Base-by-base conservation (phyloP, 2,797 vertebrate species). In the Phoeniculus purpureus region DNA sequence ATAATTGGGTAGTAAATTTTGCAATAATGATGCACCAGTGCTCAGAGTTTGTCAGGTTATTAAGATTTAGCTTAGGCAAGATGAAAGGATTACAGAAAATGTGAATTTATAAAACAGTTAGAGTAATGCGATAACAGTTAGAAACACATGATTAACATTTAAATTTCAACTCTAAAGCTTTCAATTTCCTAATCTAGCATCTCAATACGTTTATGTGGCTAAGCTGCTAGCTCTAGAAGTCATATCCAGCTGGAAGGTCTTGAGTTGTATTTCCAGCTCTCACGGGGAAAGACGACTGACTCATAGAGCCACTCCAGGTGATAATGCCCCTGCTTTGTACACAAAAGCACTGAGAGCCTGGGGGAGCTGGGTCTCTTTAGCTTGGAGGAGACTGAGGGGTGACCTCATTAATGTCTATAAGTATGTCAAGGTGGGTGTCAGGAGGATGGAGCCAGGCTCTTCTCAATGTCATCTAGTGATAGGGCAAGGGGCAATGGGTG, bases 61-160 rank as follows among this genome's bases (percentile, higher is more conserved):
- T 55, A 47, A 40, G 20, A 61, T 72, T 52, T 40, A 78, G 1
- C 4, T 75, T 68, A 65, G 14, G 15, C 25, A 82, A 76, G 12
- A 70, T 32, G 5, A 87, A 76, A 85, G 4, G 16, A 19, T 31
- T 81, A 37, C 75, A 65, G 25, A 55, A 86, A 23, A 59, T 6
- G 1, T 21, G 7, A 43, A 7, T 51, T 81, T 77, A 8, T 17
- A 61, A 68, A 91, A 64, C 3, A 23, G 3, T 32, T 74, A 58
- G 1, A 7, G 29, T 48, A 80, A 52, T 2, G 0, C 3, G 51
- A 3, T 5, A 54, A 29, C 16, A 58, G 8, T 45, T 50, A 62
- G 26, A 87, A 93, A 81, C 4, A 48, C 11, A 58, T 15, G 0
- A 55, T 40, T 23, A 31, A 85, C 6, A 52, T 52, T 55, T 60